Percentiles rank a stretch among this genome's conserved stretches.
phyloP scores from a whole-genome alignment of 2,113 vertebrate species.

The Phylloscopus whistleri region DNA sequence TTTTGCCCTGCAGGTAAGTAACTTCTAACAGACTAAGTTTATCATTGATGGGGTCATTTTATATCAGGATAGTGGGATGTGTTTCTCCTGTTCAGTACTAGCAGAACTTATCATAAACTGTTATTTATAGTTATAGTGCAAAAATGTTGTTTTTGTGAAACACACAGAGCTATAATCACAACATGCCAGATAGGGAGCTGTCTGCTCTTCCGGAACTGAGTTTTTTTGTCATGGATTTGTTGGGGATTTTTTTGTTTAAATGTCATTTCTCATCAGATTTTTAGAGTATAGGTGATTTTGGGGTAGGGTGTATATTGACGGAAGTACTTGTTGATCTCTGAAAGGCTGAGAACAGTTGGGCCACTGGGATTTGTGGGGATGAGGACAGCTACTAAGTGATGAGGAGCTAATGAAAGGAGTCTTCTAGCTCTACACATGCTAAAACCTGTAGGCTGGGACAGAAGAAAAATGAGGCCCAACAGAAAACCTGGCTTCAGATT shows the following conservation, averaged over 20 bases:
- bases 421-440: background rate
- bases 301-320: background rate
- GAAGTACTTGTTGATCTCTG: background rate
- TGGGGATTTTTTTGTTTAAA: background rate
- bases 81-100: slow-evolving; percentile 17
- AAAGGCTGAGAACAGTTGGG: background rate
- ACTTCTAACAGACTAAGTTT: slow-evolving; percentile 25
- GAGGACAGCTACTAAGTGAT: background rate
- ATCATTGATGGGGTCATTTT: slow-evolving; percentile 1
- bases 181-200: background rate
- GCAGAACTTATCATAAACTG: slow-evolving; percentile 29
- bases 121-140: background rate
- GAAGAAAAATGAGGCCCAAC: background rate
- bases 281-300: background rate
- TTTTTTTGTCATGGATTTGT: fast-evolving
- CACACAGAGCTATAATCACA: background rate
- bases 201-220: background rate
- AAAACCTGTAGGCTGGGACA: background rate
- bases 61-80: slow-evolving; percentile 7
- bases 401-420: background rate
- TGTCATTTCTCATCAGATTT: slow-evolving; percentile 15
- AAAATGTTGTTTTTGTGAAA: slow-evolving; percentile 48
- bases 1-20: slow-evolving; percentile 16
- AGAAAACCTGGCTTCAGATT: background rate
- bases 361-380: background rate